Percentiles rank a stretch among this genome's conserved stretches.
These are phyloP conservation scores for Diaprepes abbreviatus DNA, from an alignment of 2,888 invertebrate genomes.

Conservation along the genomic window DNA sequence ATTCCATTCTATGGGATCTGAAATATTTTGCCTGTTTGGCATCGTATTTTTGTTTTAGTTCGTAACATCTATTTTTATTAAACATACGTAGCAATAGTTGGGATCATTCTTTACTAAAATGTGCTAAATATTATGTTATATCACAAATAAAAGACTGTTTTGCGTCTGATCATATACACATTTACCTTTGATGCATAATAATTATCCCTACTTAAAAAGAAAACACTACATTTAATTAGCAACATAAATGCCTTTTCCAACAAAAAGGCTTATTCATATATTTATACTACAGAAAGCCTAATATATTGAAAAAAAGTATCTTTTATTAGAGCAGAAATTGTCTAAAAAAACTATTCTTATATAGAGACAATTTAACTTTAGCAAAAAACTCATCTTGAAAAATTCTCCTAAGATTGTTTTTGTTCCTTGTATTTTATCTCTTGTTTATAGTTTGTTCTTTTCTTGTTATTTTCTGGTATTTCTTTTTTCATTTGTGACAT, in stretches of 20 bases:
- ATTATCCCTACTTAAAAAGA: not conserved
- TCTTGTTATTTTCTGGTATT: no score
- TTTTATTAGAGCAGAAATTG: no score
- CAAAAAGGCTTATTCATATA: constrained; percentile 2
- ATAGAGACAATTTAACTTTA: no score
- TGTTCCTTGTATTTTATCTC: no score
- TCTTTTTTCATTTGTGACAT: no score
- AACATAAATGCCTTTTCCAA: constrained; percentile 12
- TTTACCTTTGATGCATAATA: not conserved
- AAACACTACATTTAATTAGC: not conserved
- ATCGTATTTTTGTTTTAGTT: constrained; percentile 15
- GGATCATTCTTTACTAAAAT: constrained; percentile 12
- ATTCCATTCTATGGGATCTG: constrained; percentile 20
- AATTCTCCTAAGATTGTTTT: no score
- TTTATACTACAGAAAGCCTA: not conserved
- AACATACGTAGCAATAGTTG: constrained; percentile 10
- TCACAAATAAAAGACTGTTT: constrained; percentile 33
- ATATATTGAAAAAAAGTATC: not conserved
- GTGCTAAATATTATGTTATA: constrained; percentile 17
- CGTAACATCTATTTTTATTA: constrained; percentile 25
- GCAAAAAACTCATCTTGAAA: no score
- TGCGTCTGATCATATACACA: constrained; percentile 24
- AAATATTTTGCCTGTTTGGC: constrained; percentile 10
- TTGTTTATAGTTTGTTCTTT: no score
- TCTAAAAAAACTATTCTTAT: no score